Evolutionary conservation across 2,113 vertebrate genomes (phyloP).

Genomic region (Cebidichthys violaceus): DNA sequence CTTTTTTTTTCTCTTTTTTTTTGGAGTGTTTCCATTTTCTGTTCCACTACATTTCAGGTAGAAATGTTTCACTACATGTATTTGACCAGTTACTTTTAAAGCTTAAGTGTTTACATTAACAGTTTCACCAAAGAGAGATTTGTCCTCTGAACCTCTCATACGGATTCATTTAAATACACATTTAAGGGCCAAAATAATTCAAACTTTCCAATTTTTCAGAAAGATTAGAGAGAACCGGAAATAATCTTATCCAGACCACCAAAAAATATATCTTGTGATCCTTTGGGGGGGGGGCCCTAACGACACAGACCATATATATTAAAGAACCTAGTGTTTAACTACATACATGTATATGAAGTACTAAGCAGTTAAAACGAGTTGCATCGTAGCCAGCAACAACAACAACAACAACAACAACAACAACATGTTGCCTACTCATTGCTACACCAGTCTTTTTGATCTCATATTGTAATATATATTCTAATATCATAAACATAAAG

Average conservation of each 20-base stretch:
- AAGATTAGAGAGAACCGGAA: not conserved
- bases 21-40: not conserved
- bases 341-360: not conserved
- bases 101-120: not conserved
- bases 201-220: not conserved
- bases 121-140: not conserved
- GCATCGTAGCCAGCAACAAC: not conserved
- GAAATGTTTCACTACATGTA: not conserved
- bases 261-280: not conserved
- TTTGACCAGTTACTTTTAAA: not conserved
- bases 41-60: not conserved
- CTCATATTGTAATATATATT: not conserved
- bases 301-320: not conserved
- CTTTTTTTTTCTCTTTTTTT: too few species aligned
- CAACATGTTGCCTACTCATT: not conserved
- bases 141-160: not conserved
- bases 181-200: not conserved
- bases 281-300: not conserved
- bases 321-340: not conserved
- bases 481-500: not conserved
- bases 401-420: not conserved
- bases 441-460: not conserved
- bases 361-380: not conserved
- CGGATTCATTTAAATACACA: not conserved
- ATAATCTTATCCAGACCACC: not conserved